Base-by-base conservation (phyloP, 2,888 invertebrate genomes). In the Elysia crispata region DNA sequence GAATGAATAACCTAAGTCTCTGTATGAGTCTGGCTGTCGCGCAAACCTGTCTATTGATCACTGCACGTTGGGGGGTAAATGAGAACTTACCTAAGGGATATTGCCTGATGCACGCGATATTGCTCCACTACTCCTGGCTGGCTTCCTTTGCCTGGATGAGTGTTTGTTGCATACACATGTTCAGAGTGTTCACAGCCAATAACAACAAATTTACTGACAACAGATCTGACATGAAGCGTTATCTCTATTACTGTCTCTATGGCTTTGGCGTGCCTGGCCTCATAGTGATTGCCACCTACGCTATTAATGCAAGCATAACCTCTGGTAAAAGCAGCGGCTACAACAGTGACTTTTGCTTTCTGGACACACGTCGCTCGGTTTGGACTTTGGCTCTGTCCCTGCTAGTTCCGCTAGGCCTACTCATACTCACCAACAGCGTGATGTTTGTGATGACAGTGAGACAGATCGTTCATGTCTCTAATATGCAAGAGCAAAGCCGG, bases 121-220 rank as follows among this genome's bases (percentile, higher is more conserved):
- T 20, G 5, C 75, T 75, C 13, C 81, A 81, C 62, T 86, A 85
- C 72, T 70, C 79, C 49, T 85, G 85, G 85, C 69, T 86, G 50
- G 76, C 84, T 8, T 69, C 84, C 8, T 83, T 86, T 60, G 57
- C 67, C 25, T 80, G 83, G 76, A 86, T 85, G 86, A 77, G 60
- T n/a, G 80, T 82, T 20, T 86, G 84, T 18, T 82, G 82, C n/a
- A 81, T 81, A 69, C 84, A 85, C 74, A 84, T 86, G 85, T 84
- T 78, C 79, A 67, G 81, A 13, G 82, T 83, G 28, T 85, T 86
- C 76, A 80, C 81, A 5, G 49, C 74, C 15, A n/a, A 78, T 49
- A 54, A 62, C 18, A 54, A 23, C 54, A 66, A 66, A 11, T 75
- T 75, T 13, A 81, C 76, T 28, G 31, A 30, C 15, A 77, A 78